These are phyloP conservation scores for Hyperoplus lanceolatus DNA, from an alignment of 2,797 vertebrate genomes.

Conservation along the genomic window DNA sequence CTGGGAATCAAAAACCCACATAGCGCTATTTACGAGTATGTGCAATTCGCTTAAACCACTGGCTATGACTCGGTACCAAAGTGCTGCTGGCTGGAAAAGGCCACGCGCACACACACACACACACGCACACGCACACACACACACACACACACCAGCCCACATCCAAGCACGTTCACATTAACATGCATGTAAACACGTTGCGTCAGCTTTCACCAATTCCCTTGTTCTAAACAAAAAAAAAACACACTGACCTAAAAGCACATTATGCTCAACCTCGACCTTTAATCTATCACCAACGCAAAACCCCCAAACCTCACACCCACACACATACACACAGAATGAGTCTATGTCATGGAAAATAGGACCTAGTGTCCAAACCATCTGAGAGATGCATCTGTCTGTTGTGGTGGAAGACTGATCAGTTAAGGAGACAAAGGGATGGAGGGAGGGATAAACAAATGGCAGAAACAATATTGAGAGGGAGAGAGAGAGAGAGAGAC, in stretches of 20 bases:
- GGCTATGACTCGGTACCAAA: slow-evolving; percentile 45
- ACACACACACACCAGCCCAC: neutral
- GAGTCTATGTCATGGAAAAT: slow-evolving; percentile 54
- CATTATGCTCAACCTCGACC: slow-evolving; percentile 4
- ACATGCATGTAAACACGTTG: slow-evolving; percentile 49
- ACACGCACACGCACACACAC: slow-evolving; percentile 26
- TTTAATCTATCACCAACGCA: slow-evolving; percentile 31
- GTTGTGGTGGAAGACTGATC: slow-evolving; percentile 45
- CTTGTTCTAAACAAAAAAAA: slow-evolving; percentile 32
- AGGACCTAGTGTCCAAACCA: slow-evolving; percentile 38
- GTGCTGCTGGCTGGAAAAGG: slow-evolving; percentile 26
- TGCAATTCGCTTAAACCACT: slow-evolving; percentile 58
- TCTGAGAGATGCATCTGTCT: slow-evolving; percentile 50
- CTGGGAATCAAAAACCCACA: slow-evolving; percentile 57
- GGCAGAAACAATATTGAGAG: too few relatives aligned
- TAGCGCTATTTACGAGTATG: slow-evolving; percentile 53
- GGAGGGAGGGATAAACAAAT: neutral
- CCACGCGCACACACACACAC: slow-evolving; percentile 28
- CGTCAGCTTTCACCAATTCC: slow-evolving; percentile 37
- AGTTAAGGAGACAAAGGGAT: slow-evolving; percentile 33
- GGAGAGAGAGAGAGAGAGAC: slow-evolving; percentile 8
- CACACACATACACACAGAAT: neutral
- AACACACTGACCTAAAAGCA: slow-evolving; percentile 3
- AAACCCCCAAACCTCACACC: slow-evolving; percentile 19
- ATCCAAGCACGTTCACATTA: slow-evolving; percentile 29